Base-by-base conservation (phyloP, 2,888 invertebrate genomes). In the Caenorhabditis panamensis region DNA sequence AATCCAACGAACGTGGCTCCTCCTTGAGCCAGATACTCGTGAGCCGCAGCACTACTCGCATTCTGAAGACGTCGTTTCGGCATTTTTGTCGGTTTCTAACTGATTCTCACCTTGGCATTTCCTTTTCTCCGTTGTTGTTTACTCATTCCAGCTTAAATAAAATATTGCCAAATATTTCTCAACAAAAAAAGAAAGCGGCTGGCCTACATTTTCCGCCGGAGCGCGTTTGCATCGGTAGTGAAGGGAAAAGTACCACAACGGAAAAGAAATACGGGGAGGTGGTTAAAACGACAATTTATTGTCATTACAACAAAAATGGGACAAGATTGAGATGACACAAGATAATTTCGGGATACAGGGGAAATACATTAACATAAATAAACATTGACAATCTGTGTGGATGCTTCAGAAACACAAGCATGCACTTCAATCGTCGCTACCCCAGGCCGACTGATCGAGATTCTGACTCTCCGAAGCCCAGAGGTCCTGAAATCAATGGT, bases 21-120 rank as follows among this genome's bases (percentile, higher is more conserved):
- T 24, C 68, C 68, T 26, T 64, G 66, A 2, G 76, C 26, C 22
- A 85, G 51, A 58, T 79, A 76, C 2, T 51, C 72, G 49, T 83
- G 83, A 8, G 85, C 85, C 11, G 80, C 68, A 4, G 83, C 73
- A 62, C 85, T 85, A 64, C 85, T 85, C 13, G 85, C 85, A 49
- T 81, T 76, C 79, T 82, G 63, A 67, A 76, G 11, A 18, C 13
- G 44, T 44, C 18, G 9, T 37, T 69, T 67, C 5, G 36, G 41
- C 16, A 22, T 63, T 37, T 69, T 51, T 1, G 16, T n/a, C 22
- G 36, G 22, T 13, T 18, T 22, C 24, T 0, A 51, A 18, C 16
- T 22, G 53, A 47, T 24, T 44, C 44, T 36, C 20, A 83, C 83
- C 76, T 84, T 82, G 0, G 82, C 84, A 75, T 84, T 84, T 51